Evolutionary conservation across 1,140 invertebrate species (phyloP), one percentile per base, ranked within the genome.

Genomic region (Ceratosolen solmsi): DNA sequence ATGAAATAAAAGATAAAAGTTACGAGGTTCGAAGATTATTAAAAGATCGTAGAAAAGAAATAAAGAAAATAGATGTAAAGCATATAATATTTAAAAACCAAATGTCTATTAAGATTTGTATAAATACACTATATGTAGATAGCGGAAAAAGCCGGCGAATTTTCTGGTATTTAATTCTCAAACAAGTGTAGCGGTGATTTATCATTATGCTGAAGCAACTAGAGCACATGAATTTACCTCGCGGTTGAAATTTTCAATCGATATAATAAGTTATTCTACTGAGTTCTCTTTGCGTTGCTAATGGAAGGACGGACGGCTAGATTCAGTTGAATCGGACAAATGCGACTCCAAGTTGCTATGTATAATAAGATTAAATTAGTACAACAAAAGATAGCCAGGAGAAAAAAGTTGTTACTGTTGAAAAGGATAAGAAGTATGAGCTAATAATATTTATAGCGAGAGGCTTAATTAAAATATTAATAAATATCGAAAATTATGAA

Each of bases 201-300:
- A 77, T 77, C 41, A 41, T 76, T 63, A 77, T 51, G 41, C 41
- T 15, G 41, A 30, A 9, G 27, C 27, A 77, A 77, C 27, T 77
- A 41, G 58, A 77, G n/a, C 41, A 22, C 7, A 27, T 22, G 46
- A 33, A 27, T 73, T 54, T 27, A n/a, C 9, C 7, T 54, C 46
- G 15, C 15, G 49, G n/a, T 70, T 38, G 70, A 54, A 79, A 70
- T 70, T 70, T 70, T 70, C 65, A 79, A 79, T 56, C 60, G 41
- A 41, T 11, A 25, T 33, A 38, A 76, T 76, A 76, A 76, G 33
- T 25, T 60, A 25, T 68, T 25, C 15, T 46, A 25, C 38, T 36
- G 8, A 27, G 54, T 54, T 54, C 54, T 73, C 27, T 15, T 27
- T 20, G 25, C 25, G 13, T 33, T 11, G 36, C n/a, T 76, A 77